Evolutionary conservation across 2,113 vertebrate genomes (phyloP).

Genomic region (Cygnus atratus): DNA sequence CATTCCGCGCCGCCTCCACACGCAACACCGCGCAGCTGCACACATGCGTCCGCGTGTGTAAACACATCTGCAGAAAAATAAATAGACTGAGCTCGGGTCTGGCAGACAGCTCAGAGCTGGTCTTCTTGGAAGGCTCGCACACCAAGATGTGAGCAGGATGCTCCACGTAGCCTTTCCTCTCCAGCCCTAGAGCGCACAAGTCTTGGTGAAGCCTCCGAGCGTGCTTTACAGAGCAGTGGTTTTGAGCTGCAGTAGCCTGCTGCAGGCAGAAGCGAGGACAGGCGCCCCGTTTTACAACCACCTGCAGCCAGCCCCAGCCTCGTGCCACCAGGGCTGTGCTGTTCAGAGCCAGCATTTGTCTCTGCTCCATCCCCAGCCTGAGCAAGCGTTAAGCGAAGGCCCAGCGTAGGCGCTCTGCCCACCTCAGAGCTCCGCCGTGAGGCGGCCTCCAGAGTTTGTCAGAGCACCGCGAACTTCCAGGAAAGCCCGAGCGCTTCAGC

Average conservation of each 20-base stretch:
- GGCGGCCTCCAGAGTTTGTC: neutral
- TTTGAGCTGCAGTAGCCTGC: neutral
- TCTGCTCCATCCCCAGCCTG: neutral
- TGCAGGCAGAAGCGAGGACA: neutral
- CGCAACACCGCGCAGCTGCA: neutral
- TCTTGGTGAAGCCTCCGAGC: neutral
- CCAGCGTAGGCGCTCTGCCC: neutral
- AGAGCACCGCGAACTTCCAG: neutral
- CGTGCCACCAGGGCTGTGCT: neutral
- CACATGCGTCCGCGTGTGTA: neutral
- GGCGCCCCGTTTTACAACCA: neutral
- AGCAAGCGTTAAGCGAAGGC: neutral
- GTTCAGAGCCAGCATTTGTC: neutral
- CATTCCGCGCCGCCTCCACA: neutral
- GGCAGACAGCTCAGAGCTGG: neutral
- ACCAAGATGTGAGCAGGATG: neutral
- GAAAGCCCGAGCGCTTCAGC: neutral
- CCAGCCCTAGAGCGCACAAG: neutral
- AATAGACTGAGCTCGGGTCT: neutral
- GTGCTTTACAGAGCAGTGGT: neutral
- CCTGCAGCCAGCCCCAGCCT: neutral
- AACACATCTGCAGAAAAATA: slow-evolving; percentile 32
- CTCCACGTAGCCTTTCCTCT: neutral
- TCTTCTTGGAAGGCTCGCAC: neutral
- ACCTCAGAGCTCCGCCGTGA: neutral